phyloP scores from a whole-genome alignment of 2,888 invertebrate species.

The Meteorus cinctellus region DNA sequence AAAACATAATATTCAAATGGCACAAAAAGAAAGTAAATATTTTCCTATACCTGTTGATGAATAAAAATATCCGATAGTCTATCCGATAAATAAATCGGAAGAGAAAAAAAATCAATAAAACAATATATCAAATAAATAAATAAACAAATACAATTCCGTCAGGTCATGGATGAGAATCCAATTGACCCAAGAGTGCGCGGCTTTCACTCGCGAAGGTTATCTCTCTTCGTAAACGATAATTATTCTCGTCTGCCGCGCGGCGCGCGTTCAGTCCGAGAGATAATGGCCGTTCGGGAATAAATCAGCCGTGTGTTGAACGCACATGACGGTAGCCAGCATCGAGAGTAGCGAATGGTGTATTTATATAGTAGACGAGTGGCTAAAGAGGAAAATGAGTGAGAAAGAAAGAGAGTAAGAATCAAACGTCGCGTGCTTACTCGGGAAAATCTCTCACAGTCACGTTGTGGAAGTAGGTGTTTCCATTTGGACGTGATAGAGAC shows the following conservation, averaged over 20 bases:
- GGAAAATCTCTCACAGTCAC: slow-evolving; percentile 27
- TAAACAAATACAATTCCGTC: slow-evolving; percentile 16
- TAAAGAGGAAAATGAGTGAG: slow-evolving; percentile 19
- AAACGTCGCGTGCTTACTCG: slow-evolving; percentile 22
- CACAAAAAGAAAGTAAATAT: background rate
- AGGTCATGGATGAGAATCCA: slow-evolving; percentile 49
- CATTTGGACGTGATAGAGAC: slow-evolving; percentile 17
- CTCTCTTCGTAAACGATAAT: slow-evolving; percentile 46
- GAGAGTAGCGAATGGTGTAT: slow-evolving; percentile 9
- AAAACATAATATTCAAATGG: background rate
- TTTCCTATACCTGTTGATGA: background rate
- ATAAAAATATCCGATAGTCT: background rate
- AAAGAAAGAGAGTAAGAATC: slow-evolving; percentile 35
- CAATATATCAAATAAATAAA: background rate
- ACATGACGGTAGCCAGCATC: slow-evolving; percentile 27
- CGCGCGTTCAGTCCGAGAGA: slow-evolving; percentile 32
- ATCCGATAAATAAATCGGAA: background rate
- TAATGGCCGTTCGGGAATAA: slow-evolving; percentile 46
- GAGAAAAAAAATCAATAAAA: background rate
- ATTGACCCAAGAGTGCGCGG: slow-evolving; percentile 51
- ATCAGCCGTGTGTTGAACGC: slow-evolving; percentile 42
- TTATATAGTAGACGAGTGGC: background rate
- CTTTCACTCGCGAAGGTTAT: slow-evolving; percentile 54
- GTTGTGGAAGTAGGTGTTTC: slow-evolving; percentile 13
- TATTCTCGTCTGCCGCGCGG: slow-evolving; percentile 47